These are phyloP conservation scores for Rhodinocichla rosea DNA, from an alignment of 2,113 vertebrate genomes.

Conservation along the genomic window DNA sequence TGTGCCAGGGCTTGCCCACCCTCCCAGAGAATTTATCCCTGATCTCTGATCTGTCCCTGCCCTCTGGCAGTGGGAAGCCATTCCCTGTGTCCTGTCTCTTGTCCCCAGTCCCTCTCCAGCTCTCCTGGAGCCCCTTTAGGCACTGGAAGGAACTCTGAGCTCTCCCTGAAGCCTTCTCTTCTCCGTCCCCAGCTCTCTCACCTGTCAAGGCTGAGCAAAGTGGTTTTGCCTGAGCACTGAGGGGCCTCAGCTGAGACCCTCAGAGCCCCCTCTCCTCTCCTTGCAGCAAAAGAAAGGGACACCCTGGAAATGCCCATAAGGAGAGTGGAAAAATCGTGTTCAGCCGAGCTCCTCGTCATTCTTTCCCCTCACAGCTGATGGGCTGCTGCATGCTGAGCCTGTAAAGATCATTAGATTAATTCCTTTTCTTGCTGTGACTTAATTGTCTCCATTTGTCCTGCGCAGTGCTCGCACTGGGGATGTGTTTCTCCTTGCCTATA, in stretches of 20 bases:
- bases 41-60: fast-evolving
- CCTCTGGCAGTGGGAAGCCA: neutral
- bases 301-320: neutral
- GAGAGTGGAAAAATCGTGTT: neutral
- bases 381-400: neutral
- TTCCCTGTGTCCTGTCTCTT: neutral
- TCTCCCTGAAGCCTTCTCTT: neutral
- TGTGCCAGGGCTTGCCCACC: neutral
- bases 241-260: neutral
- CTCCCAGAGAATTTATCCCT: neutral
- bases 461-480: neutral
- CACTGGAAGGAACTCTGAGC: fast-evolving
- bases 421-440: slow-evolving; percentile 19
- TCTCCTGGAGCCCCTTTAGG: neutral
- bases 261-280: neutral
- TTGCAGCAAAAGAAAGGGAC: neutral
- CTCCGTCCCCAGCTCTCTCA: neutral
- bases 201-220: neutral
- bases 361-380: neutral
- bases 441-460: slow-evolving; percentile 3
- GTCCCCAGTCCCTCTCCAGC: neutral
- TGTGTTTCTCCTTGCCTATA: neutral
- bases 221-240: neutral
- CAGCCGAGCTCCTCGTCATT: neutral
- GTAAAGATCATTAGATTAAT: slow-evolving; percentile 8